Conservation (phyloP, 2,888 invertebrate genomes). For the Artemia sp. region DNA sequence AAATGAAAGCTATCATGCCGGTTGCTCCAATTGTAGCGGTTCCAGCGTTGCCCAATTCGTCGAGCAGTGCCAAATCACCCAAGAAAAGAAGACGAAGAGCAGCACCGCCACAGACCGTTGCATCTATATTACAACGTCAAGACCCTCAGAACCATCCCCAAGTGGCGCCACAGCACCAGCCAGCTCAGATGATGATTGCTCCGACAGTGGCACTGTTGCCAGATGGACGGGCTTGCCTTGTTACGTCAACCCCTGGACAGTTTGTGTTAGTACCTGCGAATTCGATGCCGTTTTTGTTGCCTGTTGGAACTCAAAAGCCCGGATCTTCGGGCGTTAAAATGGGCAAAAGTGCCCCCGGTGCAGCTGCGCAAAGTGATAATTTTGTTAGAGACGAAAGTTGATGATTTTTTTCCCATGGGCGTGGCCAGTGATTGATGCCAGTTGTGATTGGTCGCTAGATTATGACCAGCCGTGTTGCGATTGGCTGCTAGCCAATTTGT, state of each 20-base stretch:
- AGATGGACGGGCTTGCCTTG: constrained; percentile 12
- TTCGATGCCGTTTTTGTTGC: constrained; percentile 7
- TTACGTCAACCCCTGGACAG: constrained; percentile 6
- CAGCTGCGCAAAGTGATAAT: constrained; percentile 1
- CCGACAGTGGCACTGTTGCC: constrained; percentile 6
- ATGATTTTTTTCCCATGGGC: no score
- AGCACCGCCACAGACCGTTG: constrained; percentile 9
- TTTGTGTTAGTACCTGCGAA: constrained; percentile 11
- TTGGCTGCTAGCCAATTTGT: no score
- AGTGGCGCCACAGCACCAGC: background rate
- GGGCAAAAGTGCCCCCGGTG: background rate
- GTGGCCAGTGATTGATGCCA: no score
- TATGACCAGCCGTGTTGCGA: no score
- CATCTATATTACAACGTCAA: constrained; percentile 2
- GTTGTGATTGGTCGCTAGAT: no score
- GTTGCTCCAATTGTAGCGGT: constrained; percentile 2
- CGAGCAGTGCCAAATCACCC: background rate
- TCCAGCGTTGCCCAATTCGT: background rate
- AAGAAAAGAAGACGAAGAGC: background rate
- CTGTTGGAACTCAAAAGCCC: constrained; percentile 8
- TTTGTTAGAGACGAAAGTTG: background rate
- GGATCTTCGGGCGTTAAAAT: background rate
- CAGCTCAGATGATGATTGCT: background rate
- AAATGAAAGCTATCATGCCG: background rate
- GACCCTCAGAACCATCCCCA: constrained; percentile 9